Base-by-base conservation (phyloP, 2,113 vertebrate species). In the Petrocephalus zakoni region DNA sequence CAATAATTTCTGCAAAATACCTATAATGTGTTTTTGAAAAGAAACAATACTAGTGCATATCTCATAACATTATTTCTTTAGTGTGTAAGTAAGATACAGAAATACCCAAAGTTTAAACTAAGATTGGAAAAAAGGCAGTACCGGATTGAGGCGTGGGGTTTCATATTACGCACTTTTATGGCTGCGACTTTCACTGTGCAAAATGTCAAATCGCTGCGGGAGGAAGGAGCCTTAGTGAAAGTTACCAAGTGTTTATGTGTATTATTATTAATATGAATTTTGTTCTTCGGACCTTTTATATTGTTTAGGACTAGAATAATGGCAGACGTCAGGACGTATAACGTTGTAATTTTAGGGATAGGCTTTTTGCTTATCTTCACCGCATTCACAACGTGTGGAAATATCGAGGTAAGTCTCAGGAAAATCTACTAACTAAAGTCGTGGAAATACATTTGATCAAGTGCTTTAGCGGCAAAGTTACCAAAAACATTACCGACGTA, bases 381-480 rank as follows among this genome's bases (percentile, higher is more conserved):
- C 52, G 95, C 96, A 4, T 96, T 96, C 91, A 96, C 95, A 34
- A 96, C 96, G 1, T 96, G 95, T 88, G 96, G 95, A 19, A 96
- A 96, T 91, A 86, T 96, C 37, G 95, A 96, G 92, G 95, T 96
- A 92, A 95, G 95, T 93, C 4, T 17, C 46, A 17, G 34, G 61
- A 5, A 53, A 47, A 25, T 55, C 2, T 11, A 10, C 11, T 68
- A 46, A 22, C 25, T 25, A 85, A 85, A 55, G 42, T 64, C 10
- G 17, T 46, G 53, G 15, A 78, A 34, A 55, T 81, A n/a, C 81
- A 47, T 21, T 19, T 13, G 15, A n/a, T 29, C 11, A 49, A 49
- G 22, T 15, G n/a, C 22, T 25, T 85, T 52, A 19, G 22, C 52
- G 25, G 13, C 52, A 29, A 56, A 86, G 19, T 19, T 55, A 19